Evolutionary conservation across 1,140 invertebrate species (phyloP), one percentile per base, ranked within the genome.

Genomic region (Diuraphis noxia): DNA sequence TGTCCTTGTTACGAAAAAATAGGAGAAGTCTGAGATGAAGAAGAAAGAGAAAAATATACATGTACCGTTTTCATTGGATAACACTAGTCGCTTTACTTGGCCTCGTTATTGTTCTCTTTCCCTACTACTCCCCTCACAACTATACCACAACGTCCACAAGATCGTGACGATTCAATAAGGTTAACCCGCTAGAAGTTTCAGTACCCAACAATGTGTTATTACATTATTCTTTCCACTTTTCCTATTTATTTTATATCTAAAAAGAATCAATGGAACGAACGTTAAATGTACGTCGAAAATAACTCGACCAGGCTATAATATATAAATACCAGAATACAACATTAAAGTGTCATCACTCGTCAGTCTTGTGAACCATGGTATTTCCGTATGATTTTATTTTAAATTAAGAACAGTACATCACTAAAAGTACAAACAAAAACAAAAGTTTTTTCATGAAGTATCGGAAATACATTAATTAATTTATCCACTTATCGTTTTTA

Each of bases 131-230:
- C 86, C 49, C 56, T 9, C 38, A 34, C 30, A 34, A 23, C n/a
- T 3, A 6, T 52, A 19, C 52, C 30, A 56, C 52, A 89, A 89
- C 38, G 25, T 89, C 52, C 30, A 56, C 52, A 89, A 89, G 25
- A 25, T 89, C 52, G 41, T 49, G 88, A 90, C 63, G 38, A 43
- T 43, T 90, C 63, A 79, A 90, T 90, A 79, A 81, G 40, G 88
- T 79, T 90, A 90, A 81, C 88, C 40, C 41, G n/a, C 72, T 19
- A 90, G 40, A 77, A 90, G 72, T 88, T 72, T 88, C 72, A 52
- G 36, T 41, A 56, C 8, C 34, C 49, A n/a, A 88, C 87, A 63
- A 72, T 36, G 49, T 41, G 10, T 89, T 89, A 89, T 89, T 89
- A 89, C 63, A 79, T 90, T 90, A 79, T 90, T 43, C n/a, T 21